Conservation (phyloP, 1,140 invertebrate genomes). For the Zaprionus kolodkinae region DNA sequence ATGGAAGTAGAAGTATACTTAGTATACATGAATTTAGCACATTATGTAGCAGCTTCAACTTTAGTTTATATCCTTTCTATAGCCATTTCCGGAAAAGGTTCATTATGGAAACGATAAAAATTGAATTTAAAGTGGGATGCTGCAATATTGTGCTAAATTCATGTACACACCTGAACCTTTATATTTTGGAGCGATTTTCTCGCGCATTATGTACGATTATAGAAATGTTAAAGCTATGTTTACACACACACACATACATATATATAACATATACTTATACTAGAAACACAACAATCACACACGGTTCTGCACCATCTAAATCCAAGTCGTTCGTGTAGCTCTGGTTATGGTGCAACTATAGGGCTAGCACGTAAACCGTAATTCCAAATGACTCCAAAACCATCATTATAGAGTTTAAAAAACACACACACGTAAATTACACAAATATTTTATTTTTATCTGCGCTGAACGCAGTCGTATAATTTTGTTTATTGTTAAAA, state of each 20-base stretch:
- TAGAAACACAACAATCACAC: constrained; percentile 5
- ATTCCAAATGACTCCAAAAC: constrained; percentile 42
- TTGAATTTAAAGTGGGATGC: too few relatives aligned
- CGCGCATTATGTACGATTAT: constrained; percentile 35
- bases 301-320: background rate
- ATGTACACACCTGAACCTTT: constrained; percentile 2
- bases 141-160: too few relatives aligned
- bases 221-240: constrained; percentile 32
- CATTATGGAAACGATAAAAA: too few relatives aligned
- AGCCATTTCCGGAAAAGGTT: too few relatives aligned
- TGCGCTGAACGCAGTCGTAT: constrained; percentile 11
- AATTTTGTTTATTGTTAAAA: constrained; percentile 12
- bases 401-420: constrained; percentile 47
- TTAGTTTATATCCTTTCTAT: too few relatives aligned
- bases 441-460: constrained; percentile 29
- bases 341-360: constrained; percentile 21
- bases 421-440: constrained; percentile 26
- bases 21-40: constrained; percentile 13
- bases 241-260: constrained; percentile 16
- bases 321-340: constrained; percentile 1
- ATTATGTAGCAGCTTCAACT: too few relatives aligned
- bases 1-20: constrained; percentile 39
- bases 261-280: constrained; percentile 12
- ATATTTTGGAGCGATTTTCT: constrained; percentile 36
- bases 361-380: constrained; percentile 4